Conservation (phyloP, 2,888 invertebrate species). For the Melanostoma scalare region DNA sequence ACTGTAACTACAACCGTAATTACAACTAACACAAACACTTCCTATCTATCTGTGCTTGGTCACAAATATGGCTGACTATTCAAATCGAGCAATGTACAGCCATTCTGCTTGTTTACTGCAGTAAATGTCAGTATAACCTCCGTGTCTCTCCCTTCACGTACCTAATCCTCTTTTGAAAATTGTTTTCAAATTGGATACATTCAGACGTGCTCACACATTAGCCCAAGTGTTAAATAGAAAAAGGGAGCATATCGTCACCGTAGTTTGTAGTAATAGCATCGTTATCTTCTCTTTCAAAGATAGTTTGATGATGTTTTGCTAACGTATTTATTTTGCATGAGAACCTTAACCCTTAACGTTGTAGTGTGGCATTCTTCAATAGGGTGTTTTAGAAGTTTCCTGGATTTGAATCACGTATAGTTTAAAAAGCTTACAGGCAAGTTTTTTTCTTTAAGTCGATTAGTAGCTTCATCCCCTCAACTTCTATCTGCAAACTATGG, state of each 20-base stretch:
- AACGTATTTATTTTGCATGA: constrained; percentile 63
- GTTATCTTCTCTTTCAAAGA: constrained; percentile 38
- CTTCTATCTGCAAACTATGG: too few species aligned
- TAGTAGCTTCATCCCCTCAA: too few species aligned
- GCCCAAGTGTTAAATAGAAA: constrained; percentile 35
- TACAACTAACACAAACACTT: too few species aligned
- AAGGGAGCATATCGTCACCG: constrained; percentile 17
- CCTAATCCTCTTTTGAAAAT: constrained; percentile 57
- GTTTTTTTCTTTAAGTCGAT: neutral
- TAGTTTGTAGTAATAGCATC: constrained; percentile 24
- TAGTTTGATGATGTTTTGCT: constrained; percentile 38
- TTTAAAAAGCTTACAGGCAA: neutral
- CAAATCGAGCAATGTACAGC: too few species aligned
- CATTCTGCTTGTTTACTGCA: too few species aligned
- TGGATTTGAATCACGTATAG: too few species aligned
- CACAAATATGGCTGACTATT: too few species aligned
- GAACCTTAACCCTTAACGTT: constrained; percentile 25
- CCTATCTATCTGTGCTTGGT: too few species aligned
- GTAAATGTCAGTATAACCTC: too few species aligned
- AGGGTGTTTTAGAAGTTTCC: neutral
- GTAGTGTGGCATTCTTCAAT: neutral
- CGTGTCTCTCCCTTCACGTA: neutral
- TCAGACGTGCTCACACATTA: constrained; percentile 46
- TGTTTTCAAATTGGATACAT: constrained; percentile 65
- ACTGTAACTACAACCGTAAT: too few species aligned